Evolutionary conservation across 2,113 vertebrate genomes (phyloP), one percentile per base, ranked within the genome.

Genomic region (Castor canadensis): DNA sequence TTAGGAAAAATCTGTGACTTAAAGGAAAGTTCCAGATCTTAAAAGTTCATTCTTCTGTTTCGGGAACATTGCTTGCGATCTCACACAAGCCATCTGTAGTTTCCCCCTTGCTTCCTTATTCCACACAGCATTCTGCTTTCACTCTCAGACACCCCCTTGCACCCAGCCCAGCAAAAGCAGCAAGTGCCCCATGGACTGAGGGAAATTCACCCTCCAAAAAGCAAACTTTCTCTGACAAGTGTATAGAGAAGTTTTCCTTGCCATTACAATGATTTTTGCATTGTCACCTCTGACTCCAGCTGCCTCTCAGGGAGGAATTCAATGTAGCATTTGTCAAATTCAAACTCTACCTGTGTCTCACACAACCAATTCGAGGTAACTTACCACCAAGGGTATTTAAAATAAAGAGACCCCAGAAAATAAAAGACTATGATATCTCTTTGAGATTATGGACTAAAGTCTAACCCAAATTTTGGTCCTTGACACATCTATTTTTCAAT

Each of bases 41-140:
- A 97, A 97, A 98, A 97, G 95, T 97, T 97, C 98, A 98, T 98
- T 98, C 98, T 98, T 97, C 97, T 97, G 95, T 98, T 97, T 97
- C 96, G 79, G 95, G 97, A 95, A 97, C 97, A 98, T 95, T 97
- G 97, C 97, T 96, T 93, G 94, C 97, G 97, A 97, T 97, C 96
- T 97, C 98, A 97, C 95, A 86, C 0, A 47, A 97, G 97, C 97
- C 97, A 96, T 97, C 87, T 98, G 97, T 93, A 67, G 87, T 77
- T 67, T 94, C 95, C 43, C 95, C 95, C 71, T 94, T 93, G 58
- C 95, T 75, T 52, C 30, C 69, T 71, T n/a, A 30, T 66, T 64
- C 81, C 45, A 10, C 26, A 24, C 6, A 16, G 20, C 28, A n/a
- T 45, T n/a, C 20, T 49, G 43, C 73, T 75, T 72, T 62, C 35